Conservation (phyloP, 2,888 invertebrate species). For the Carpatolechia fugitivella region DNA sequence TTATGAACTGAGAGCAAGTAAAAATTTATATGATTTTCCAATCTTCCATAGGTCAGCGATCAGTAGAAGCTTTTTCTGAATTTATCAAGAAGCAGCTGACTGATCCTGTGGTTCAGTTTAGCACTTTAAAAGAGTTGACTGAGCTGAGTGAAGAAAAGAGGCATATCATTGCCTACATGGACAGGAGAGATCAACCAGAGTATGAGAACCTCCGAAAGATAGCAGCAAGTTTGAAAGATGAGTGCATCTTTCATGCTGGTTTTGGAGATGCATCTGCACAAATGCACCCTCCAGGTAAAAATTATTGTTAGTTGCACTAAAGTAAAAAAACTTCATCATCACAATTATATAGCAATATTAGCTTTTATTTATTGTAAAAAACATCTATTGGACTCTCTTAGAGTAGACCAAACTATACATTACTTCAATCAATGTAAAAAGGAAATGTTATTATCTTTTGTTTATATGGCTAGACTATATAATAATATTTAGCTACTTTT, state of each 20-base stretch:
- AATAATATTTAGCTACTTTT: too few species aligned
- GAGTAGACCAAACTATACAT: too few species aligned
- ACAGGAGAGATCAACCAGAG: slow-evolving; percentile 87
- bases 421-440: too few species aligned
- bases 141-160: slow-evolving; percentile 89
- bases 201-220: slow-evolving; percentile 89
- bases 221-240: slow-evolving; percentile 94
- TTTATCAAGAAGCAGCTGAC: slow-evolving; percentile 94
- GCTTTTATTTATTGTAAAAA: too few species aligned
- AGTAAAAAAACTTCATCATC: too few species aligned
- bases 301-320: too few species aligned
- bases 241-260: slow-evolving; percentile 96
- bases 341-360: too few species aligned
- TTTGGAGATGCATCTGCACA: slow-evolving; percentile 89
- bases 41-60: slow-evolving; percentile 83
- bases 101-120: slow-evolving; percentile 90
- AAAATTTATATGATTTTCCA: too few species aligned
- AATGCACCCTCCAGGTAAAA: slow-evolving; percentile 90
- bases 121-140: slow-evolving; percentile 84
- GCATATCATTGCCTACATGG: slow-evolving; percentile 95
- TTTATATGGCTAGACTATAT: too few species aligned
- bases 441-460: too few species aligned
- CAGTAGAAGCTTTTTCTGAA: slow-evolving; percentile 92
- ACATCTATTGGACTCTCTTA: too few species aligned
- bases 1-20: background rate